Base-by-base conservation (phyloP, 1,140 invertebrate species). In the Trichoplusia ni region DNA sequence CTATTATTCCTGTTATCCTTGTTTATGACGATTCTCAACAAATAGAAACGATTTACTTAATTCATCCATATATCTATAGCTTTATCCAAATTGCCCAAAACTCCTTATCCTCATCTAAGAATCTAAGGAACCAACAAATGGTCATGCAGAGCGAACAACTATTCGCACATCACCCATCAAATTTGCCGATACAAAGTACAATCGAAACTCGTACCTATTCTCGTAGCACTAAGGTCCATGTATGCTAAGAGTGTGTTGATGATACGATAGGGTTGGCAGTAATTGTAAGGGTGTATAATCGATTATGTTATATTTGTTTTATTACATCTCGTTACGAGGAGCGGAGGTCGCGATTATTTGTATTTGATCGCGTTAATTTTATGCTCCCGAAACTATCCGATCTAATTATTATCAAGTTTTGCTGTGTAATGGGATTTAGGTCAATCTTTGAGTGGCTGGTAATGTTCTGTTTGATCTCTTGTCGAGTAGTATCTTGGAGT, bases 261-360 rank as follows among this genome's bases (percentile, higher is more conserved):
- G 2, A 18, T 7, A 27, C 18, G 19, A n/a, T 44, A 46, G 35
- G 37, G 51, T 44, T 54, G 16, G 18, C 19, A 64, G 84, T 77
- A 83, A 79, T 74, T 80, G 80, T 73, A 46, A 67, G 84, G 84
- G 82, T 75, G 81, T 85, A 80, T 81, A 84, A 87, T 84, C 84
- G 81, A 87, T 82, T 83, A 86, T 73, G 72, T 75, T 82, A 64
- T 77, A 77, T 78, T 84, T 73, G 72, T 75, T 82, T 63, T 77
- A 77, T 78, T 84, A 81, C 80, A 82, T 80, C 73, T 75, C 73
- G 73, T 81, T 84, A 80, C 72, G 75, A 72, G 71, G 33, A 23
- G 37, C 23, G 56, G 56, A 58, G 56, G 42, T 60, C 40, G 16
- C 42, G 42, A 27, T 60, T 60, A 60, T 60, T 60, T 47, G 56